phyloP scores from a whole-genome alignment of 2,797 vertebrate genomes.

The Thalassophryne amazonica region DNA sequence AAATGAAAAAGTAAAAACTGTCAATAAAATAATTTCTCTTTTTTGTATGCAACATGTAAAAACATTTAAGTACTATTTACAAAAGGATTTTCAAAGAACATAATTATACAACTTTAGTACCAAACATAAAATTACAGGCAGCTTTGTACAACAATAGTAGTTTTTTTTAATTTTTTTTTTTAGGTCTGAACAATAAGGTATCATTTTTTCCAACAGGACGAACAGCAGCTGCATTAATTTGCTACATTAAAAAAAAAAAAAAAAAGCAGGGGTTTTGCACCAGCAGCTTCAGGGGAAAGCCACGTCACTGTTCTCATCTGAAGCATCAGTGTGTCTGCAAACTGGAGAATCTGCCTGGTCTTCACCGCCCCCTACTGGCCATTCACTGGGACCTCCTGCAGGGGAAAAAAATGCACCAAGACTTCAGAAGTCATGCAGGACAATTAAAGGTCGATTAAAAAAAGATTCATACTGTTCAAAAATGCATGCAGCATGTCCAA shows the following conservation, averaged over 20 bases:
- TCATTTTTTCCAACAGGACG: conserved; percentile 37
- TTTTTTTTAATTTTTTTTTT: too few relatives aligned
- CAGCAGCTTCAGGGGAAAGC: conserved; percentile 42
- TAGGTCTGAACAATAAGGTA: conserved; percentile 27
- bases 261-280: background rate
- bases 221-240: background rate
- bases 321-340: conserved; percentile 13
- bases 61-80: conserved; percentile 61
- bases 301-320: conserved; percentile 24
- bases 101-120: conserved; percentile 63
- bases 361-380: conserved; percentile 46
- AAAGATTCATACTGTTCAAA: background rate
- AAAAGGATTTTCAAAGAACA: conserved; percentile 36
- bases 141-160: conserved; percentile 57
- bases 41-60: conserved; percentile 49
- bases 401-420: background rate
- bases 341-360: conserved; percentile 1
- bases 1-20: conserved; percentile 28
- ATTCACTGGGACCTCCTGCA: conserved; percentile 73
- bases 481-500: background rate
- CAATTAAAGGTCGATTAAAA: background rate
- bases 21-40: conserved; percentile 61
- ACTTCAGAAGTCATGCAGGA: conserved; percentile 21
- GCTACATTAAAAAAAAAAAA: conserved; percentile 10
- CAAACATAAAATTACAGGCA: conserved; percentile 35